Conservation (phyloP, 2,888 invertebrate genomes). For the Hypena proboscidalis region DNA sequence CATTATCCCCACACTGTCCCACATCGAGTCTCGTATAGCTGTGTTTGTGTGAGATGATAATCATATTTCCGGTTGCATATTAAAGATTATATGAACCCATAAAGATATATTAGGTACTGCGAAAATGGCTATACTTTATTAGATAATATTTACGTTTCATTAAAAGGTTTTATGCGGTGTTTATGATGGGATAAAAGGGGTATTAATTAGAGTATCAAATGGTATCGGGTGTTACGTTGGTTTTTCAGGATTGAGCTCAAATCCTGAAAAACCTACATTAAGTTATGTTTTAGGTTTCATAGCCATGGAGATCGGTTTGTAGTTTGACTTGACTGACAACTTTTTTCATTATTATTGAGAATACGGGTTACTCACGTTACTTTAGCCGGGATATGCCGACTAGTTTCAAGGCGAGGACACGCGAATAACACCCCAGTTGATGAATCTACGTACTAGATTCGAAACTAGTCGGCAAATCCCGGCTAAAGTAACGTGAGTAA, state of each 20-base stretch:
- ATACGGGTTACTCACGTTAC: too few species aligned
- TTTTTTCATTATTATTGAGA: too few species aligned
- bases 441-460: too few species aligned
- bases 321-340: too few species aligned
- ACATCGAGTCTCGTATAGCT: slow-evolving; percentile 53
- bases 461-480: too few species aligned
- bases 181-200: slow-evolving; percentile 42
- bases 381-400: too few species aligned
- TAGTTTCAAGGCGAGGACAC: too few species aligned
- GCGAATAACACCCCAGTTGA: too few species aligned
- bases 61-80: slow-evolving; percentile 71
- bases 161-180: slow-evolving; percentile 55
- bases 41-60: slow-evolving; percentile 71
- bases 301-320: too few species aligned
- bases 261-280: too few species aligned
- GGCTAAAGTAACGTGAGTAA: too few species aligned
- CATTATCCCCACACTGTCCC: slow-evolving; percentile 64
- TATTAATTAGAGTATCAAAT: slow-evolving; percentile 48
- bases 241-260: slow-evolving; percentile 15
- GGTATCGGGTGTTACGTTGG: slow-evolving; percentile 17
- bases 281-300: background rate
- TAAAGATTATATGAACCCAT: slow-evolving; percentile 72
- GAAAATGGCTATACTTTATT: slow-evolving; percentile 66
- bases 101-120: slow-evolving; percentile 70
- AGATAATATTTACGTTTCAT: slow-evolving; percentile 74